Evolutionary conservation across 2,113 vertebrate genomes (phyloP), one percentile per base, ranked within the genome.

Genomic region (Glaucidium brasilianum): DNA sequence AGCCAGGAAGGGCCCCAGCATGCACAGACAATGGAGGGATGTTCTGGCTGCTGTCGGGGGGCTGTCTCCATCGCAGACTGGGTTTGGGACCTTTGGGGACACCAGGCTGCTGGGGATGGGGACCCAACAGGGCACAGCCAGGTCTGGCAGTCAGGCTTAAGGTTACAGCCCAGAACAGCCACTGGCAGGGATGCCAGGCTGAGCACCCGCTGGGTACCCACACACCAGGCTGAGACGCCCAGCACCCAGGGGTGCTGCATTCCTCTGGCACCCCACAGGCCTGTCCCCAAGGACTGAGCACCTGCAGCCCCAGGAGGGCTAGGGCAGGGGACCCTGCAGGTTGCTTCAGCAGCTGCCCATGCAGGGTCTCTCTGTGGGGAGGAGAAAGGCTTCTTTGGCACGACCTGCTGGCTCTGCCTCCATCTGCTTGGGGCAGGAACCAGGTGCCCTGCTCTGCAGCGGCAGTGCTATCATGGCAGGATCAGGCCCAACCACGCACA

Each of bases 351-450:
- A 92, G 79, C 72, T 0, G 0, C 55, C 85, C 76, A n/a, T 2
- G 0, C 55, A 92, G 47, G 59, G 39, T 64, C 55, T 89, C 68
- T 8, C 6, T 5, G 59, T 0, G 0, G 21, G 49, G 63, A 77
- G 39, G 35, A 94, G 63, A 41, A 77, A 77, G 73, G 68, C 52
- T 71, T 74, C 59, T 89, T 84, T 59, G 84, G 76, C 95, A 93
- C 4, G 2, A 67, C 55, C 60, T 62, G 60, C 25, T 81, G 78
- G 69, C 74, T 88, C 88, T 96, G 74, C n/a, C 71, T 78, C 74
- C 56, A 37, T 62, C 71, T 89, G 80, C 80, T 29, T 0, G 1
- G 75, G 76, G 76, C 80, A 94, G 59, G 63, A 89, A 39, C 45
- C 18, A 12, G 12, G 15, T 53, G 37, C 59, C 55, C 76, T 37